phyloP scores from a whole-genome alignment of 2,888 invertebrate species.

The Mesorhabditis spiculigera region DNA sequence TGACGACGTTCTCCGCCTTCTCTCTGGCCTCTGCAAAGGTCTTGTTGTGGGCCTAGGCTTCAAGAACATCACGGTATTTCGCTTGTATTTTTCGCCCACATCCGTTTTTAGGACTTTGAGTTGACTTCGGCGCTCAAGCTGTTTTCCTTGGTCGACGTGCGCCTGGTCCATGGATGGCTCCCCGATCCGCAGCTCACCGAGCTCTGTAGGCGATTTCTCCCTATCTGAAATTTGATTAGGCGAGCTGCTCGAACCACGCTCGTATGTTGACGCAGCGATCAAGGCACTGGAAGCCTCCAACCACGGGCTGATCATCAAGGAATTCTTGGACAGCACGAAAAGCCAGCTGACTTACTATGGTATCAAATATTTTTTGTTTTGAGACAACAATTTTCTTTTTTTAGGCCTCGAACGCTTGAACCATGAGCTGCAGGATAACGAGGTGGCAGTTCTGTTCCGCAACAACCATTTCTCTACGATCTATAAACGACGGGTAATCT shows the following conservation, averaged over 20 bases:
- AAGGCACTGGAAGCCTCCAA: constrained; percentile 41
- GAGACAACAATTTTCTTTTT: neutral
- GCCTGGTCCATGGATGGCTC: constrained; percentile 65
- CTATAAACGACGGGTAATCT: constrained; percentile 63
- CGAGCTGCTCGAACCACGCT: neutral
- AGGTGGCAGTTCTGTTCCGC: constrained; percentile 66
- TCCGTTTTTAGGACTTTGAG: constrained; percentile 48
- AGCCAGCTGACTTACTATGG: constrained; percentile 66
- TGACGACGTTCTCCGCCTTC: constrained; percentile 64
- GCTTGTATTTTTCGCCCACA: neutral
- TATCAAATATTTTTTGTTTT: constrained; percentile 55
- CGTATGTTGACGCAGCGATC: neutral
- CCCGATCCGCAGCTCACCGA: constrained; percentile 53
- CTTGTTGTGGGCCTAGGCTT: constrained; percentile 62
- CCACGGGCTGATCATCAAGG: neutral
- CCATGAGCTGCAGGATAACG: constrained; percentile 58
- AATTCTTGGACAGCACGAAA: constrained; percentile 63
- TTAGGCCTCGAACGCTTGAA: neutral
- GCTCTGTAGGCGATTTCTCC: neutral
- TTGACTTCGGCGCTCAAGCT: constrained; percentile 66
- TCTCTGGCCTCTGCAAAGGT: constrained; percentile 65
- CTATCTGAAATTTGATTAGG: neutral
- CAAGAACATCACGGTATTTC: no score
- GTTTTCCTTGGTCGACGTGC: constrained; percentile 65
- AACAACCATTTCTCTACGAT: constrained; percentile 68